Conservation (phyloP, 2,797 vertebrate species). For the Labroides dimidiatus region DNA sequence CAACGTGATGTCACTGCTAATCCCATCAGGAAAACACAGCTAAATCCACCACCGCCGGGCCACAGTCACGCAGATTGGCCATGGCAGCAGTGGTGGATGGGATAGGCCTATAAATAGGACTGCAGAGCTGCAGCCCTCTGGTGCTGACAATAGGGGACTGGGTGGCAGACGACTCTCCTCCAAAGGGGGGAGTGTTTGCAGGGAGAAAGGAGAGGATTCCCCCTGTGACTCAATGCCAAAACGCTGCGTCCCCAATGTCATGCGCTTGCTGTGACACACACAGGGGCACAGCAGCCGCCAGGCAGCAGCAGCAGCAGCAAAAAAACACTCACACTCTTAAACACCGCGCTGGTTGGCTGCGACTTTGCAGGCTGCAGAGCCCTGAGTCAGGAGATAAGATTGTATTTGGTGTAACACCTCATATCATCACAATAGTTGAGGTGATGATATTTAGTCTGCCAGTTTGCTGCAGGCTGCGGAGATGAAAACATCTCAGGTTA, state of each 20-base stretch:
- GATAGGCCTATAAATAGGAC: constrained; percentile 73
- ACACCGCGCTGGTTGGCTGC: constrained; percentile 25
- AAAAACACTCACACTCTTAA: constrained; percentile 9
- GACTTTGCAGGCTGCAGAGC: constrained; percentile 34
- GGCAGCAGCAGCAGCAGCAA: constrained; percentile 31
- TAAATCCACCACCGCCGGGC: constrained; percentile 64
- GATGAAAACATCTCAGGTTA: constrained; percentile 10
- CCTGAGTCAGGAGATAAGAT: constrained; percentile 22
- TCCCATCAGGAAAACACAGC: constrained; percentile 72
- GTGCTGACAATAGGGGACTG: constrained; percentile 67
- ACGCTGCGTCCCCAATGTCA: constrained; percentile 63
- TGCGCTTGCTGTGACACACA: constrained; percentile 50
- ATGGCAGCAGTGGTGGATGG: constrained; percentile 67
- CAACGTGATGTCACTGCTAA: constrained; percentile 77
- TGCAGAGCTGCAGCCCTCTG: constrained; percentile 63
- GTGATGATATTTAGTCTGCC: constrained; percentile 6
- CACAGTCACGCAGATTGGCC: constrained; percentile 72
- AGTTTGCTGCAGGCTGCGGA: constrained; percentile 13
- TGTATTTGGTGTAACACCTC: constrained; percentile 18
- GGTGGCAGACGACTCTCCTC: constrained; percentile 64
- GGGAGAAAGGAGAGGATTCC: constrained; percentile 58
- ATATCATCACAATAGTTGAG: constrained; percentile 15
- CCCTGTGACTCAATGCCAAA: constrained; percentile 69
- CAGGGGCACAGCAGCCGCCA: constrained; percentile 33
- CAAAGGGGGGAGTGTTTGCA: constrained; percentile 26